Evolutionary conservation across 1,140 invertebrate genomes (phyloP).

Genomic region (Cotesia vestalis): DNA sequence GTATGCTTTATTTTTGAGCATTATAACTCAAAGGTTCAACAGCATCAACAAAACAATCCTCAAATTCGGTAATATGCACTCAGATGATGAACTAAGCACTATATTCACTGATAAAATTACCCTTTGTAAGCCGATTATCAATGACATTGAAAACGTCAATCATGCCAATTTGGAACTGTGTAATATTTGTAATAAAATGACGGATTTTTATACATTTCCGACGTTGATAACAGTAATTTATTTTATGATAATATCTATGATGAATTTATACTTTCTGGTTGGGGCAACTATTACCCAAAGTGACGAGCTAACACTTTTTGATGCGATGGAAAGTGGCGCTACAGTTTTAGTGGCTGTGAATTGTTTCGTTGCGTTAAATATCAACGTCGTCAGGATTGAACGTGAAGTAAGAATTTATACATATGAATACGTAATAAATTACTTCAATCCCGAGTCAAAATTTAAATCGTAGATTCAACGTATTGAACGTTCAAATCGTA

Average conservation of each 20-base stretch:
- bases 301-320: too few species aligned
- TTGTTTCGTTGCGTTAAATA: too few species aligned
- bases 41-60: conserved; percentile 5
- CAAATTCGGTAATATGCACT: background rate
- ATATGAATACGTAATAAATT: too few species aligned
- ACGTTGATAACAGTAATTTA: background rate
- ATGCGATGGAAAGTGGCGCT: too few species aligned
- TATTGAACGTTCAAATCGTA: too few species aligned
- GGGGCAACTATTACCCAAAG: too few species aligned
- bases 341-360: too few species aligned
- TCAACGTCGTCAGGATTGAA: too few species aligned
- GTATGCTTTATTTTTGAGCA: background rate
- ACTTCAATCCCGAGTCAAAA: too few species aligned
- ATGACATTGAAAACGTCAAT: background rate
- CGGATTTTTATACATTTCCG: conserved; percentile 1
- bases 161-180: background rate
- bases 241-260: background rate
- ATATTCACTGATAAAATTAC: background rate
- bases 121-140: background rate
- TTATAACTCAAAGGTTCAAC: background rate
- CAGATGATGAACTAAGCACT: background rate
- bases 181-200: background rate
- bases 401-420: too few species aligned
- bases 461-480: too few species aligned
- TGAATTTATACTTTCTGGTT: background rate